Percentiles rank a stretch among this genome's conserved stretches.
Evolutionary conservation across 1,140 invertebrate species (phyloP).

Genomic region (Apocrypta bakeri): DNA sequence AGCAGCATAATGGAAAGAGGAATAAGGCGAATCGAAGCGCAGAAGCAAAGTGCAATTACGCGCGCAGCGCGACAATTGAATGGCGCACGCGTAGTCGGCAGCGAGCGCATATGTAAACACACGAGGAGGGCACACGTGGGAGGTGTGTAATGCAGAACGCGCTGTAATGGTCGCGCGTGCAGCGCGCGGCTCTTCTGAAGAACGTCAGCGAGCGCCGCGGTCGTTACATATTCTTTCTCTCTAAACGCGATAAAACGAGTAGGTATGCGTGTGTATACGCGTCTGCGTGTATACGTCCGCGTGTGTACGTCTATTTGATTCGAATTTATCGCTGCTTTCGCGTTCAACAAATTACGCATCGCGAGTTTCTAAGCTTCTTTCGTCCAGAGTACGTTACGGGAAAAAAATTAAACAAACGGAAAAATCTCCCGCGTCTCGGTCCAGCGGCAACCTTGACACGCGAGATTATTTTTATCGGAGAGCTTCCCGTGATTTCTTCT

Average conservation of each 20-base stretch:
- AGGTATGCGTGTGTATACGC: too few relatives aligned
- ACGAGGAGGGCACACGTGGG: background rate
- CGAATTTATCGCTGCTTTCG: too few relatives aligned
- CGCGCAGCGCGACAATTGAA: conserved; percentile 25
- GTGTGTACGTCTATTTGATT: too few relatives aligned
- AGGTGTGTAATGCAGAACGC: background rate
- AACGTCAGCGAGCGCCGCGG: too few relatives aligned
- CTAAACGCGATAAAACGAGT: too few relatives aligned
- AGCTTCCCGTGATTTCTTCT: background rate
- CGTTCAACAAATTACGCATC: too few relatives aligned
- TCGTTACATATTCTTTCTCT: background rate
- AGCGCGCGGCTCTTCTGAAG: background rate
- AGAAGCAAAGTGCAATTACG: conserved; percentile 12
- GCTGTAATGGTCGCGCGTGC: background rate
- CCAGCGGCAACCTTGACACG: conserved; percentile 40
- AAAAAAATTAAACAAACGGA: background rate
- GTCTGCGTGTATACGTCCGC: too few relatives aligned
- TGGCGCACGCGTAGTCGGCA: background rate
- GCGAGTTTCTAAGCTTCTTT: too few relatives aligned
- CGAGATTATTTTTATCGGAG: conserved; percentile 33
- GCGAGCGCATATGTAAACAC: conserved; percentile 10
- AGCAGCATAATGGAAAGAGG: background rate
- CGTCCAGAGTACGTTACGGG: too few relatives aligned
- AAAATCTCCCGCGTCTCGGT: background rate
- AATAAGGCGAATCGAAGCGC: background rate